phyloP scores from a whole-genome alignment of 2,888 invertebrate genomes.

The Sarcophaga variegata region DNA sequence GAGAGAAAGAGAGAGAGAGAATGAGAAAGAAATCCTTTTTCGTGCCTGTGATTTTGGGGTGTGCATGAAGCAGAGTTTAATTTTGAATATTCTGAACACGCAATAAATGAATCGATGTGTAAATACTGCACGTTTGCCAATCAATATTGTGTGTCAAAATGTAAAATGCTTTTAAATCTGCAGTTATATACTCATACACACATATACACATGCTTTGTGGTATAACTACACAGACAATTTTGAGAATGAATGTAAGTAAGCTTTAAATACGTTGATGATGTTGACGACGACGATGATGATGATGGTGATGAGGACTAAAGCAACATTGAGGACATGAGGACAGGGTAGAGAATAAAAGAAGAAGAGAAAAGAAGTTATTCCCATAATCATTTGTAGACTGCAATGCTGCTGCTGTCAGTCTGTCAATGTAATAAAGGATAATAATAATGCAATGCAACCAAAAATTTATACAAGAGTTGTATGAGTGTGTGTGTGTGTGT shows the following conservation, averaged over 20 bases:
- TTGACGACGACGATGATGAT: not conserved
- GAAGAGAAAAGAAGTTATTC: constrained; percentile 49
- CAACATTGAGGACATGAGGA: too few relatives aligned
- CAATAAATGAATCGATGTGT: constrained; percentile 60
- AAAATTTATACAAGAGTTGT: constrained; percentile 35
- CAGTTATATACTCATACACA: not conserved
- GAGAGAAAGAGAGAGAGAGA: not conserved
- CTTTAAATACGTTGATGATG: not conserved
- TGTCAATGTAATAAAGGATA: constrained; percentile 61
- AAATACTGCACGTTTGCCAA: constrained; percentile 64
- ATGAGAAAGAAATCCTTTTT: not conserved
- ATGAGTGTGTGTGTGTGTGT: not conserved
- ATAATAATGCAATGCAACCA: constrained; percentile 57
- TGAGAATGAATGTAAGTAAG: not conserved
- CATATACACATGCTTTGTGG: constrained; percentile 2
- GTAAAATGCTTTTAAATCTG: constrained; percentile 48
- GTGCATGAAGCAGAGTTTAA: constrained; percentile 7
- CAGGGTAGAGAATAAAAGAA: not conserved
- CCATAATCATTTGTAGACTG: constrained; percentile 67
- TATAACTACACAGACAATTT: not conserved
- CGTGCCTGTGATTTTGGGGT: not conserved
- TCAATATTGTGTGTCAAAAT: constrained; percentile 64
- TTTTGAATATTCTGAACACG: constrained; percentile 64
- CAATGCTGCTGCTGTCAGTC: constrained; percentile 68
- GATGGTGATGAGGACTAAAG: not conserved